phyloP scores from a whole-genome alignment of 1,140 invertebrate species.

The Drosophila nasuta region DNA sequence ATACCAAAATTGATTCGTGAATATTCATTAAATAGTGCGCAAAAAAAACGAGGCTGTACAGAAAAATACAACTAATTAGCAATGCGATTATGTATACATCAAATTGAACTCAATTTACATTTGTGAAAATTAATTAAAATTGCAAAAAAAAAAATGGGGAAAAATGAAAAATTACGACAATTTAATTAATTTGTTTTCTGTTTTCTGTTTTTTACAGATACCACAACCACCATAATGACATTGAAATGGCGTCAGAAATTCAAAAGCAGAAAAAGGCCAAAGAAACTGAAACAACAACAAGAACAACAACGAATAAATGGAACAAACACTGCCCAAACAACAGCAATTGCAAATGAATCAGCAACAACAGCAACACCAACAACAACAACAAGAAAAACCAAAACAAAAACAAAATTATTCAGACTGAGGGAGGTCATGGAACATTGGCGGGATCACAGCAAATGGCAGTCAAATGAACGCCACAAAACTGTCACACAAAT shows the following conservation, averaged over 20 bases:
- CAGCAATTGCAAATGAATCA: constrained; percentile 41
- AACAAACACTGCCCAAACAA: constrained; percentile 61
- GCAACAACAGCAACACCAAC: constrained; percentile 40
- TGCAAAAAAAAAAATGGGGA: constrained; percentile 9
- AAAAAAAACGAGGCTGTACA: not conserved
- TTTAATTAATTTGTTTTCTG: constrained; percentile 11
- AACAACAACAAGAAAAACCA: constrained; percentile 39
- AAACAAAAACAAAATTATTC: constrained; percentile 45
- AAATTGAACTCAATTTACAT: constrained; percentile 40
- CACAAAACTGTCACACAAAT: constrained; percentile 66
- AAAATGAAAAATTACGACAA: constrained; percentile 5
- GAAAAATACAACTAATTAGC: constrained; percentile 11
- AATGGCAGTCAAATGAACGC: constrained; percentile 66
- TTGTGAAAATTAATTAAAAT: constrained; percentile 22
- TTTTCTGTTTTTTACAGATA: constrained; percentile 49
- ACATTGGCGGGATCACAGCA: constrained; percentile 39
- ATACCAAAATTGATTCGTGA: constrained; percentile 34
- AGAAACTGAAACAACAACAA: constrained; percentile 79
- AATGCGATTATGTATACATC: constrained; percentile 6
- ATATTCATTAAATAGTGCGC: constrained; percentile 34
- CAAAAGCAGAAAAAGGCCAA: constrained; percentile 82
- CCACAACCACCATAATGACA: constrained; percentile 70
- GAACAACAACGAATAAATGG: constrained; percentile 49
- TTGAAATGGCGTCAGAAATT: constrained; percentile 84
- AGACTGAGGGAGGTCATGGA: constrained; percentile 62